Conservation (phyloP, 2,888 invertebrate genomes). For the Acleris holmiana region DNA sequence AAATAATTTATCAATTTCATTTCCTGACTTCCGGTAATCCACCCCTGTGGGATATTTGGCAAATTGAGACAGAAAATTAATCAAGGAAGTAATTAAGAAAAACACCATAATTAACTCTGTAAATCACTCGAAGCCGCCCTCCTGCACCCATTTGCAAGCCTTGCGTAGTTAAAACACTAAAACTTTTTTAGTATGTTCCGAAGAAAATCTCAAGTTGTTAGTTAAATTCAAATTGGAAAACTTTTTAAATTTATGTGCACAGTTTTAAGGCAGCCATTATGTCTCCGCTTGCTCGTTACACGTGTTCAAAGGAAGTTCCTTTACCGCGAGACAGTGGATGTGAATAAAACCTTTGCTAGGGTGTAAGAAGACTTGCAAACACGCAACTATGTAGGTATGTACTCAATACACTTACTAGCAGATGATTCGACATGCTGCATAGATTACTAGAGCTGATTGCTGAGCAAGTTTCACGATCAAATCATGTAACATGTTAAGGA, state of each 20-base stretch:
- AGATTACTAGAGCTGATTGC: background rate
- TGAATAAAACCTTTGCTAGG: conserved; percentile 36
- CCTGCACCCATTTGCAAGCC: conserved; percentile 37
- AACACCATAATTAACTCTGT: conserved; percentile 29
- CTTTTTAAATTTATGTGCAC: conserved; percentile 77
- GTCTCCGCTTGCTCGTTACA: conserved; percentile 62
- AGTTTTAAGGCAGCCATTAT: conserved; percentile 74
- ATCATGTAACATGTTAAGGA: background rate
- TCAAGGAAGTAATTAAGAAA: conserved; percentile 30
- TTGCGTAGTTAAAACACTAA: conserved; percentile 67
- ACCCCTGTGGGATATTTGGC: conserved; percentile 3
- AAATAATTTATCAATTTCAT: background rate
- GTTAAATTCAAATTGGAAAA: conserved; percentile 82
- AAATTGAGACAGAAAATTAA: conserved; percentile 30
- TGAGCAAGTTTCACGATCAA: background rate
- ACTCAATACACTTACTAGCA: background rate
- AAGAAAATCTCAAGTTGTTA: conserved; percentile 76
- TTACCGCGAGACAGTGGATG: conserved; percentile 42
- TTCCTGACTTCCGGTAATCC: background rate
- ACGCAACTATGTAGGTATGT: conserved; percentile 2
- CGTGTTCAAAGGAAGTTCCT: conserved; percentile 43
- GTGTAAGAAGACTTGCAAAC: conserved; percentile 14
- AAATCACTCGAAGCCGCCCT: conserved; percentile 32
- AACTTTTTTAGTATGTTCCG: conserved; percentile 67
- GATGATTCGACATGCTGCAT: background rate